Evolutionary conservation across 2,113 vertebrate genomes (phyloP), one percentile per base, ranked within the genome.

Genomic region (Isichthys henryi): DNA sequence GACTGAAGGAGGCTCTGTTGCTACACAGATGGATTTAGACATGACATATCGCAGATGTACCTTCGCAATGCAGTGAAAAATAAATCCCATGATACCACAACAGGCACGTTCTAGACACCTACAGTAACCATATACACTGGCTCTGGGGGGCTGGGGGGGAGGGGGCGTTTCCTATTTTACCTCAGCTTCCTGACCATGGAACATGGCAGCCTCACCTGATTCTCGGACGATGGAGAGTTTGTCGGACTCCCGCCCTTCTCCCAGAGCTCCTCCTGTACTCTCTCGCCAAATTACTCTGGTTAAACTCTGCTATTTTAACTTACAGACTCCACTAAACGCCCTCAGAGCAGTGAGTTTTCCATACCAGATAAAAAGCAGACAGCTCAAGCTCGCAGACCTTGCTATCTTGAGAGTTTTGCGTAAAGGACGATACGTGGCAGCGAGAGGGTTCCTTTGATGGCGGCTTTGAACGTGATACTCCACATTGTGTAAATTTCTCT

Each of bases 401-500:
- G 45, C 50, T 87, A 6, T 13, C 31, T 35, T 56, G 85, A 35
- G 7, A 48, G 82, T 1, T 13, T 43, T 1, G 82, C 8, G 21
- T 8, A 15, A 66, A 66, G 87, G 21, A 48, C 35, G 56, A 58
- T 66, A 6, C 6, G 35, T 7, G 31, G 77, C 39, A 0, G 10
- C 39, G 6, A 21, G 48, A 0, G 8, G 35, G 39, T 13, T 80
- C 66, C 52, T 45, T 5, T 0, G 13, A 15, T 35, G n/a, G 80
- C 39, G 5, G 3, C 21, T 83, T 35, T 15, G 35, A 89, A 89
- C 43, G 48, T 27, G 88, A 89, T 74, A 89, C 88, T 45, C 39
- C 77, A 39, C 77, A 53, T 62, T 95, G 93, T 95, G 94, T 89
- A 88, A 94, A 93, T 93, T 93, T 92, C 93, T 91, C 92, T 90